Evolutionary conservation across 2,797 vertebrate genomes (phyloP), one percentile per base, ranked within the genome.

Genomic region (Etheostoma perlongum): DNA sequence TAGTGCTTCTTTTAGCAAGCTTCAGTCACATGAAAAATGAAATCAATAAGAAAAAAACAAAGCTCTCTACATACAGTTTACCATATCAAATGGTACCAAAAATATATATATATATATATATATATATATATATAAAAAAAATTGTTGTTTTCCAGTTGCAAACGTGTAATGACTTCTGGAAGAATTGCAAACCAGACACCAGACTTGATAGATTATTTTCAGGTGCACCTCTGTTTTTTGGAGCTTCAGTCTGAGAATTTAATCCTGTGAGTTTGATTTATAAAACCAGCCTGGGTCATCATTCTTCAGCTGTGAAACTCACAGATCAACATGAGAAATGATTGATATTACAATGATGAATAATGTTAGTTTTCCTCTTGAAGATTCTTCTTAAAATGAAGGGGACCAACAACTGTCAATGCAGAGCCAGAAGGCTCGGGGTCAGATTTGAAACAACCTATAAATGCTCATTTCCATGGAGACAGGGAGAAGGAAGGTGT

Each of bases 151-250:
- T 73, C 64, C 36, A 66, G 48, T 47, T 66, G 44, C 48, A 71
- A 64, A 58, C 44, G 48, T 66, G 46, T 59, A 54, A 21, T 5
- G 27, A 52, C 65, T 57, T 84, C 18, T 59, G 14, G 21, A 72
- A 33, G 21, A 76, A 47, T 40, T 53, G 18, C 42, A 80, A 78
- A 78, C 33, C 67, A 81, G 66, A 74, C 70, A 65, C 19, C 12
- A 64, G 58, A 30, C 30, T 59, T 73, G 71, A 87, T 68, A 10
- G 72, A 88, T 85, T 60, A 61, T 75, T 76, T 81, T 87, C 84
- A 90, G 78, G 70, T 89, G 85, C 55, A 61, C 19, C 54, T 72
- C 27, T 59, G 60, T 54, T 69, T 66, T 59, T 59, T 81, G 54
- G 61, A 40, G 54, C 48, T 66, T 64, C 52, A 68, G 59, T 49